A percentile compares a stretch with the other conserved stretches of the same genome.
Conservation (phyloP, 2,888 invertebrate species). For the Rhagonycha fulva region DNA sequence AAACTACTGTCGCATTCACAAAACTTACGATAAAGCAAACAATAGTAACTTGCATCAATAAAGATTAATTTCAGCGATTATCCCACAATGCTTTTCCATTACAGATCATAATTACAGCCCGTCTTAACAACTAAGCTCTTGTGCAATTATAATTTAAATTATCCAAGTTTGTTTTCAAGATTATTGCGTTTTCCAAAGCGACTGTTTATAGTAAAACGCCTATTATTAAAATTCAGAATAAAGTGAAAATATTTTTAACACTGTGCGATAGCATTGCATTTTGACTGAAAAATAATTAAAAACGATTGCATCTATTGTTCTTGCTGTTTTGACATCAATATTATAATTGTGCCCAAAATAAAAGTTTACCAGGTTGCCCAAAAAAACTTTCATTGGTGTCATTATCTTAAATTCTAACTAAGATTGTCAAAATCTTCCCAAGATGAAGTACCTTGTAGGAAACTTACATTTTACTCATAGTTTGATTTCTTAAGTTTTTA, state of each 20-base stretch:
- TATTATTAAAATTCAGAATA: background rate
- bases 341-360: no score
- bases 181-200: background rate
- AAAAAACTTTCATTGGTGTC: no score
- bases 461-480: no score
- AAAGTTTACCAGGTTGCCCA: no score
- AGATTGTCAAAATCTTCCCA: no score
- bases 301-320: no score
- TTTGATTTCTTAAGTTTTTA: no score
- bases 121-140: constrained; percentile 28
- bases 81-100: constrained; percentile 43
- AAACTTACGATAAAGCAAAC: constrained; percentile 37
- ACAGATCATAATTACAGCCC: constrained; percentile 40
- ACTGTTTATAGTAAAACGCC: background rate
- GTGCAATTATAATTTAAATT: constrained; percentile 24
- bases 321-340: no score
- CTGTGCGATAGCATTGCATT: background rate
- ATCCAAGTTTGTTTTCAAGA: constrained; percentile 16
- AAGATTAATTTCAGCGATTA: constrained; percentile 49
- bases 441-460: no score
- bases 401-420: no score
- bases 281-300: no score
- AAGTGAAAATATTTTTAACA: background rate
- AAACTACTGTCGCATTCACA: constrained; percentile 23
- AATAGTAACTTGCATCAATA: constrained; percentile 48